A percentile compares a stretch with the other conserved stretches of the same genome.
These are phyloP conservation scores for Pundamilia nyererei DNA, from an alignment of 2,113 vertebrate species.

Conservation along the genomic window DNA sequence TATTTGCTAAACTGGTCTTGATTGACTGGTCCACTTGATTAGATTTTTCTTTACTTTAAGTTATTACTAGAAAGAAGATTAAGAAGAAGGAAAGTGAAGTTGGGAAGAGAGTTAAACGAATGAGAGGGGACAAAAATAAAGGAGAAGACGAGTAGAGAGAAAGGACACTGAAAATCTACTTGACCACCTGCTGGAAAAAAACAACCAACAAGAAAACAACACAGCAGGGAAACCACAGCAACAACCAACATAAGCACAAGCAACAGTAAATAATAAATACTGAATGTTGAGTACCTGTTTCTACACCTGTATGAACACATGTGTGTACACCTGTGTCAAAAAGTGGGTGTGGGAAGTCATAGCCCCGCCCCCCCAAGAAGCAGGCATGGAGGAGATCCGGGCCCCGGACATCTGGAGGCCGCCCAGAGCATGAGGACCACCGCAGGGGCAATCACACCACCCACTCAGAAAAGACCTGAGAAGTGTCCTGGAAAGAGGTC, in stretches of 20 bases:
- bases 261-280: neutral
- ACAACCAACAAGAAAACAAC: neutral
- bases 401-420: neutral
- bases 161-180: neutral
- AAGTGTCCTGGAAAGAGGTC: fast-evolving
- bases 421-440: neutral
- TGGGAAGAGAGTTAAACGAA: fast-evolving
- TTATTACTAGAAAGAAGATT: neutral
- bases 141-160: neutral
- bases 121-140: neutral
- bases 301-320: neutral
- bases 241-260: neutral
- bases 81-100: neutral
- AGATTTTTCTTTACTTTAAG: neutral
- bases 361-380: neutral
- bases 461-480: neutral
- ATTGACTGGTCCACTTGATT: neutral
- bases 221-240: neutral
- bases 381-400: neutral
- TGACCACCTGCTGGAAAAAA: neutral
- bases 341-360: neutral
- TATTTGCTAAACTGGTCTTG: neutral
- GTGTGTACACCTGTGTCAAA: neutral
- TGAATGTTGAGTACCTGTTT: neutral
- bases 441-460: neutral